A percentile compares a stretch with the other conserved stretches of the same genome.
phyloP scores from a whole-genome alignment of 2,113 vertebrate species.

The Fregetta grallaria region DNA sequence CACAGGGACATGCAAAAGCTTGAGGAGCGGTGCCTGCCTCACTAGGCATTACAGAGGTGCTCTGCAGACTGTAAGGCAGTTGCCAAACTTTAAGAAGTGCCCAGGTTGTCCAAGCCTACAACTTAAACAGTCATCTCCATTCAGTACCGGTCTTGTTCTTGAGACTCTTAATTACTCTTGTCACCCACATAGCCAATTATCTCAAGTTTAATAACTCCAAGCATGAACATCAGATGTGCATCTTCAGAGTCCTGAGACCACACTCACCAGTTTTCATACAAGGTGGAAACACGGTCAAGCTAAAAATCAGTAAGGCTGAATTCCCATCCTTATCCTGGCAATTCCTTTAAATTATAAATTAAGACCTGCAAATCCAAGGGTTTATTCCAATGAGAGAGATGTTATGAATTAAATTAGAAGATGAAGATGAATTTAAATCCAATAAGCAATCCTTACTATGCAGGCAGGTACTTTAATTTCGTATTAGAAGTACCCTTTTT shows the following conservation, averaged over 20 bases:
- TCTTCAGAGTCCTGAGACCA: not conserved
- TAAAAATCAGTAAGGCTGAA: not conserved
- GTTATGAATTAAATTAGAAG: not conserved
- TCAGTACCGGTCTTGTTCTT: not conserved
- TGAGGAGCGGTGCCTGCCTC: not conserved
- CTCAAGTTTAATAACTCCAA: not conserved
- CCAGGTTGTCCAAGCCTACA: not conserved
- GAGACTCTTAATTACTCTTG: not conserved
- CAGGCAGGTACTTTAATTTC: not conserved
- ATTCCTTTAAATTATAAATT: not conserved
- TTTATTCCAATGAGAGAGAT: not conserved
- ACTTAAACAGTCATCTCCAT: not conserved
- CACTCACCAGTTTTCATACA: not conserved
- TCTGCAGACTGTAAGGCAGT: not conserved
- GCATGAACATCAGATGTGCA: not conserved
- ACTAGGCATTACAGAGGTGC: not conserved
- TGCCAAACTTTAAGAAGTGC: not conserved
- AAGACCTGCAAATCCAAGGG: not conserved
- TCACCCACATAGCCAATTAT: not conserved
- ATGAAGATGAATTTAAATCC: not conserved
- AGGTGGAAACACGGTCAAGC: not conserved
- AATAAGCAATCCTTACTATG: not conserved
- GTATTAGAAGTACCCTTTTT: not conserved
- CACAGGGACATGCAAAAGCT: not conserved
- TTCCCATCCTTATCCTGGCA: not conserved